A percentile compares a stretch with the other conserved stretches of the same genome.
Conservation (phyloP, 2,113 vertebrate genomes). For the Ochotona curzoniae region DNA sequence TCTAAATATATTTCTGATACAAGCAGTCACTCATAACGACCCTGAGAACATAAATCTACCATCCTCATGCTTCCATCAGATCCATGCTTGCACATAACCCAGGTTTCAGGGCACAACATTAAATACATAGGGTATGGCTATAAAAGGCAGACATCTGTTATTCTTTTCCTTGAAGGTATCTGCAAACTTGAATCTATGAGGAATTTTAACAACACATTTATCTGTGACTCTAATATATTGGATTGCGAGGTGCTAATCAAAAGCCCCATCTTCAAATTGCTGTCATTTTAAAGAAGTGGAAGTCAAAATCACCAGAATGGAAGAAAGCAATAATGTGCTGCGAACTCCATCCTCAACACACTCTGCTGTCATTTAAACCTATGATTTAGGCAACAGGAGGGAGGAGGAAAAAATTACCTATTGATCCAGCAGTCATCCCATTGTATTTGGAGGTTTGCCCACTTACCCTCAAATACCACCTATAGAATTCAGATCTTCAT, state of each 20-base stretch:
- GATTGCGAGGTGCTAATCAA: conserved; percentile 42
- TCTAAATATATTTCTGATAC: not conserved
- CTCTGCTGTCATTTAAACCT: conserved; percentile 71
- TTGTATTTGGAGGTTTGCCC: conserved; percentile 72
- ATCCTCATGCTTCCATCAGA: not conserved
- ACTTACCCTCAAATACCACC: not conserved
- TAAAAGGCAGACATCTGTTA: not conserved
- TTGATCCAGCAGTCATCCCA: conserved; percentile 80
- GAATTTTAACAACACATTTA: conserved; percentile 36
- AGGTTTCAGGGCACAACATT: not conserved
- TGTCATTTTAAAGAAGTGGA: conserved; percentile 61
- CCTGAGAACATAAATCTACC: not conserved
- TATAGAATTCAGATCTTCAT: conserved; percentile 49
- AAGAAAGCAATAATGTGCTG: conserved; percentile 25
- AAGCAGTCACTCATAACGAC: not conserved
- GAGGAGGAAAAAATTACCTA: conserved; percentile 81
- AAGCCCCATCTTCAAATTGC: conserved; percentile 7
- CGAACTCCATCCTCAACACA: conserved; percentile 41
- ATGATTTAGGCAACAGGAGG: conserved; percentile 78
- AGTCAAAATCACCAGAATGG: conserved; percentile 32
- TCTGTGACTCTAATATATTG: not conserved
- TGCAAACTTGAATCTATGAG: not conserved
- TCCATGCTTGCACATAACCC: not conserved
- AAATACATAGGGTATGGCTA: not conserved
- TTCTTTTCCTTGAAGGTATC: not conserved